phyloP scores from a whole-genome alignment of 2,797 vertebrate genomes.

The Saxicola maurus region DNA sequence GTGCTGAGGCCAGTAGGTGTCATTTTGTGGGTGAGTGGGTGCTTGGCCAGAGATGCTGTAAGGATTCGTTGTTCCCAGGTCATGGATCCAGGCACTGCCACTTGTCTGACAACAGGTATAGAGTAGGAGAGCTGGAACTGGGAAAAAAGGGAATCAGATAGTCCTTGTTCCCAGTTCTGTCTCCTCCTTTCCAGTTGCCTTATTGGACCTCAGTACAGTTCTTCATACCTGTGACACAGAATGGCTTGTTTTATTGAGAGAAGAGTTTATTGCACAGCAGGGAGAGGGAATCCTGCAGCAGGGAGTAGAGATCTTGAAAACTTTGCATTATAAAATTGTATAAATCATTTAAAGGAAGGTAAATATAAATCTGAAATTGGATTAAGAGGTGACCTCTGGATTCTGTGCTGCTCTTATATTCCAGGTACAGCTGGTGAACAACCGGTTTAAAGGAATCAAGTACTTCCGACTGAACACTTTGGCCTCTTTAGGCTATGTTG shows the following conservation, averaged over 20 bases:
- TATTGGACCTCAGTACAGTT: background rate
- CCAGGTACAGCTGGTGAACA: constrained; percentile 82
- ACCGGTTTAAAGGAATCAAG: constrained; percentile 80
- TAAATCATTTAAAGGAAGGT: background rate
- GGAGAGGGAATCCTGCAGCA: background rate
- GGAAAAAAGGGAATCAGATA: background rate
- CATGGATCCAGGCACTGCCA: background rate
- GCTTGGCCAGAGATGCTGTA: background rate
- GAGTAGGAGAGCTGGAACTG: background rate
- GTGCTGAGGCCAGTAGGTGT: background rate
- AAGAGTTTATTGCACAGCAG: background rate
- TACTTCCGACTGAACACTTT: constrained; percentile 81
- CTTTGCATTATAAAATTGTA: background rate
- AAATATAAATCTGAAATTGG: background rate
- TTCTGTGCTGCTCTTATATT: background rate
- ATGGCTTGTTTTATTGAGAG: background rate
- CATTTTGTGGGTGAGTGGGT: background rate
- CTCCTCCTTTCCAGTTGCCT: background rate
- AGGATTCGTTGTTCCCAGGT: background rate
- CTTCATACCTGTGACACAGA: background rate
- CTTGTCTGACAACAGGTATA: background rate
- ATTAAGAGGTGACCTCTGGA: background rate
- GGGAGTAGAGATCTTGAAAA: background rate
- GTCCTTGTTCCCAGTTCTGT: background rate
- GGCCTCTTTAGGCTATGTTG: constrained; percentile 78